Conservation (phyloP, 1,140 invertebrate genomes). For the Zaprionus camerounensis region DNA sequence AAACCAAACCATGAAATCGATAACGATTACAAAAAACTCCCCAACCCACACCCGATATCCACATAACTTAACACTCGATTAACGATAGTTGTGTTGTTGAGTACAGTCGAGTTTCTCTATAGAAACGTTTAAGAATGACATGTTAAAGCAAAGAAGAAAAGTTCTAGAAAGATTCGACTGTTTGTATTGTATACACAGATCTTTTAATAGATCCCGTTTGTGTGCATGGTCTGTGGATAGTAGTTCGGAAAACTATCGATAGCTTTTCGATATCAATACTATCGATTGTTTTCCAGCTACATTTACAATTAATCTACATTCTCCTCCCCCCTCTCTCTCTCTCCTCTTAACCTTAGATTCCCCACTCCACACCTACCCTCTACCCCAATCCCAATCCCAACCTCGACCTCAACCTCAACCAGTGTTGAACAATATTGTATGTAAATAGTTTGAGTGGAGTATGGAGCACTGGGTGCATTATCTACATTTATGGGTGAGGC, state of each 20-base stretch:
- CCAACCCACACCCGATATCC: background rate
- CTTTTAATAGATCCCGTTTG: background rate
- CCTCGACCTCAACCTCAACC: background rate
- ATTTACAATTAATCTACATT: background rate
- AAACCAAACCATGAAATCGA: conserved; percentile 13
- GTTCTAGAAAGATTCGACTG: conserved; percentile 1
- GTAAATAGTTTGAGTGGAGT: conserved; percentile 1
- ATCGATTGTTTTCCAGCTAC: conserved; percentile 14
- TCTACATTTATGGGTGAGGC: background rate
- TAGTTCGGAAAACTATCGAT: conserved; percentile 2
- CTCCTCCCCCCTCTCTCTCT: background rate
- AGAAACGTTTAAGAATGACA: background rate
- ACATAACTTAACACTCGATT: conserved; percentile 48
- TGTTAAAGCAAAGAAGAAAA: background rate
- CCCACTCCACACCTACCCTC: background rate
- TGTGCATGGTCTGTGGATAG: background rate
- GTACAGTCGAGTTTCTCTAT: conserved; percentile 18
- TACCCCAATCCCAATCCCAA: too few species aligned
- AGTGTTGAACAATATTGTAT: background rate
- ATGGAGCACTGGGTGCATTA: background rate
- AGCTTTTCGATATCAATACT: background rate
- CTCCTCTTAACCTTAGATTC: background rate
- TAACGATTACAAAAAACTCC: background rate
- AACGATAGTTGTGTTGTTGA: conserved; percentile 12
- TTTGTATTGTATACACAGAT: background rate